These are phyloP conservation scores for Canis aureus DNA, from an alignment of 2,113 vertebrate genomes.

Conservation along the genomic window DNA sequence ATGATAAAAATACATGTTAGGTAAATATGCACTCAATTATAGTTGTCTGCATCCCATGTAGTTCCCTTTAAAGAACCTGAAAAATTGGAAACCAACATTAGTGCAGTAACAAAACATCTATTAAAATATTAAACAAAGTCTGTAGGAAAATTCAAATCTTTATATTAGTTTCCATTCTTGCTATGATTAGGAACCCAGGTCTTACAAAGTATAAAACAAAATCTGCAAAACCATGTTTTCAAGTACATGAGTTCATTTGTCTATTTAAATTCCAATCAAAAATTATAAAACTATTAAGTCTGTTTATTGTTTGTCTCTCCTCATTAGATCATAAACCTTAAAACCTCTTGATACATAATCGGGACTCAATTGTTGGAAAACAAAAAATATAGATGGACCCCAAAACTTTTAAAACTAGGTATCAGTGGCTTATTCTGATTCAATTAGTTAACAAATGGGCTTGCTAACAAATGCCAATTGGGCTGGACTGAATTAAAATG, in stretches of 20 bases:
- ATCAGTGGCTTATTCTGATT: neutral
- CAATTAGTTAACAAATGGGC: neutral
- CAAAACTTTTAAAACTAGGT: neutral
- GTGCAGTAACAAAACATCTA: neutral
- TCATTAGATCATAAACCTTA: neutral
- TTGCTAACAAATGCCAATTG: neutral
- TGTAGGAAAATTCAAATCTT: neutral
- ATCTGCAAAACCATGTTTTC: neutral
- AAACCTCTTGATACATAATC: neutral
- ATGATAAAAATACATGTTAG: constrained; percentile 28
- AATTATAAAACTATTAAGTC: neutral
- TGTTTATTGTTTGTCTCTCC: neutral
- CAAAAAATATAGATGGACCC: neutral
- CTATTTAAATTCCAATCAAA: neutral
- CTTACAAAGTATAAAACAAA: neutral
- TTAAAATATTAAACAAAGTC: neutral
- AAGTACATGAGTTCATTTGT: neutral
- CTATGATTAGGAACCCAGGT: neutral
- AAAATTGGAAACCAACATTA: neutral
- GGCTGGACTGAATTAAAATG: neutral
- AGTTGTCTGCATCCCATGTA: neutral
- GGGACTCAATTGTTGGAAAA: neutral
- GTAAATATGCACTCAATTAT: neutral
- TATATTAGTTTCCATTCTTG: neutral
- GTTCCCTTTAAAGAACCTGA: neutral